phyloP scores from a whole-genome alignment of 2,888 invertebrate genomes.

The Tetrapedia diversipes region DNA sequence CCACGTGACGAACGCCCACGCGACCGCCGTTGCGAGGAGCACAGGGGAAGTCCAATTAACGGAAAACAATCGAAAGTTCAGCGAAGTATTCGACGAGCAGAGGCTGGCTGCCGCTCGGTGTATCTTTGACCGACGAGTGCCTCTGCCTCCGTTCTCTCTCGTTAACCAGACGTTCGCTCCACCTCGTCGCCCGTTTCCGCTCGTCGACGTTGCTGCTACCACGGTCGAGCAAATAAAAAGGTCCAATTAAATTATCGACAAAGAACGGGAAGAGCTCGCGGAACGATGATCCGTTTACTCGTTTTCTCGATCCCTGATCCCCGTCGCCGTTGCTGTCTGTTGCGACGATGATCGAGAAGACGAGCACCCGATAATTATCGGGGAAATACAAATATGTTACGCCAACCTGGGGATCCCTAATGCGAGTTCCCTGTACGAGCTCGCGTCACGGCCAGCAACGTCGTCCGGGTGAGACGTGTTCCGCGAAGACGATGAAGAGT shows the following conservation, averaged over 20 bases:
- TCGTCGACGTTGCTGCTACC: neutral
- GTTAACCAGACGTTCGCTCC: constrained; percentile 27
- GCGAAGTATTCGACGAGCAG: constrained; percentile 31
- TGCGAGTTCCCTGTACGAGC: constrained; percentile 35
- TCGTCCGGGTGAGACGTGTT: neutral
- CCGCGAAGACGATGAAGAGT: constrained; percentile 6
- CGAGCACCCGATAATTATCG: constrained; percentile 50
- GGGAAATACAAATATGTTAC: constrained; percentile 55
- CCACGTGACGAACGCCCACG: neutral
- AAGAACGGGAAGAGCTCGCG: neutral
- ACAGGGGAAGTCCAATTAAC: constrained; percentile 55
- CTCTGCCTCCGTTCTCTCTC: constrained; percentile 16
- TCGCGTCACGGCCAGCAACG: neutral
- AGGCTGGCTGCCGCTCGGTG: constrained; percentile 17
- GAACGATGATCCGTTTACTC: constrained; percentile 32
- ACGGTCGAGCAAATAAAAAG: constrained; percentile 32
- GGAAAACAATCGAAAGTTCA: constrained; percentile 49
- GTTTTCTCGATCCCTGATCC: neutral
- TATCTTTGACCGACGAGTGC: constrained; percentile 41
- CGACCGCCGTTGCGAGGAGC: too few relatives aligned
- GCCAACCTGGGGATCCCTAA: constrained; percentile 26
- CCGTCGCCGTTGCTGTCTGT: constrained; percentile 11
- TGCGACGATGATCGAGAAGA: constrained; percentile 41
- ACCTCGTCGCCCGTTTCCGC: neutral
- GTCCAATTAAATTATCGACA: constrained; percentile 61